A percentile compares a stretch with the other conserved stretches of the same genome.
Conservation (phyloP, 2,797 vertebrate genomes). For the Tragopan temminckii region DNA sequence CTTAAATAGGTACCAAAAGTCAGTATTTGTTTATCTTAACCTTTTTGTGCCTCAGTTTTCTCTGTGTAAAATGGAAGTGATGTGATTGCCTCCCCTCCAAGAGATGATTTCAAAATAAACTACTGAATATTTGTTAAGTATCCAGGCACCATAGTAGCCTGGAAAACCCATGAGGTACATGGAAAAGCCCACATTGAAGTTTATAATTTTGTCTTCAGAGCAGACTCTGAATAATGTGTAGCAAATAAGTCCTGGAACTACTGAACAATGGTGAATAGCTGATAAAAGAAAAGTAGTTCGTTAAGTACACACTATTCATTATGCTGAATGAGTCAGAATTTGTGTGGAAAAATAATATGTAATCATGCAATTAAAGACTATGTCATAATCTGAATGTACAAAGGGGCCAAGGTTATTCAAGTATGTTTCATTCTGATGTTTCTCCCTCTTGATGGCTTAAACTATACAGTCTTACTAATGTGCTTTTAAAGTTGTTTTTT, state of each 20-base stretch:
- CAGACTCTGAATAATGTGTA: constrained; percentile 31
- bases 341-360: constrained; percentile 26
- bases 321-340: constrained; percentile 38
- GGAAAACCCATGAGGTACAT: constrained; percentile 35
- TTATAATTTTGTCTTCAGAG: constrained; percentile 19
- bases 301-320: neutral
- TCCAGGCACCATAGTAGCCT: neutral
- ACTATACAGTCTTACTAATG: neutral
- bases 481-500: neutral
- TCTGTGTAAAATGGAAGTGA: neutral
- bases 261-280: constrained; percentile 14
- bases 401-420: constrained; percentile 5
- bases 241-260: constrained; percentile 46
- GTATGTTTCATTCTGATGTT: neutral
- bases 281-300: constrained; percentile 44
- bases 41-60: neutral
- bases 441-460: neutral
- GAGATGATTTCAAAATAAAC: constrained; percentile 38
- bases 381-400: constrained; percentile 8
- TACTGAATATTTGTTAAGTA: constrained; percentile 27
- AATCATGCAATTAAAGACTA: constrained; percentile 52
- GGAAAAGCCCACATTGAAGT: constrained; percentile 21
- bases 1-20: neutral
- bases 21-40: neutral
- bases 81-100: neutral